Conservation (phyloP, 2,113 vertebrate species). For the Typhlomys cinereus region DNA sequence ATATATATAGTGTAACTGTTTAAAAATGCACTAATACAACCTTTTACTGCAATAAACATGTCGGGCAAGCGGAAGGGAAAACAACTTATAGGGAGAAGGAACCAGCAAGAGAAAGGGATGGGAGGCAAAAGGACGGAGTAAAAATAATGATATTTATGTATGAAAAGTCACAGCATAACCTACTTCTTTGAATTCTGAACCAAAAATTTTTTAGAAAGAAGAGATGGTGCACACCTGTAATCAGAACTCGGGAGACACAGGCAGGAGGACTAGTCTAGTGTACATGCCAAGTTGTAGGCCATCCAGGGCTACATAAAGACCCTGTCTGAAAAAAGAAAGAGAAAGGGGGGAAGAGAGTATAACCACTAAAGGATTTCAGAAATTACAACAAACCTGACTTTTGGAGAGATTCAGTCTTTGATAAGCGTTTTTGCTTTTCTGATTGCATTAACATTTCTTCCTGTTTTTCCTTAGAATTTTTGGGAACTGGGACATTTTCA, state of each 20-base stretch:
- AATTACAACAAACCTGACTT: constrained; percentile 82
- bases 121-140: background rate
- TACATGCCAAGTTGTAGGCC: background rate
- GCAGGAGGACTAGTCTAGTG: background rate
- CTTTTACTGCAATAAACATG: background rate
- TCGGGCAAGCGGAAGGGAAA: background rate
- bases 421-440: constrained; percentile 79
- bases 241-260: background rate
- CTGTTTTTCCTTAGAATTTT: constrained; percentile 76
- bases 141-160: background rate
- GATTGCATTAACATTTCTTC: constrained; percentile 80
- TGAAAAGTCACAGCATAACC: background rate
- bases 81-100: too few species aligned
- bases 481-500: constrained; percentile 88
- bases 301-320: background rate
- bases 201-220: background rate
- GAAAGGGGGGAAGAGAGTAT: background rate
- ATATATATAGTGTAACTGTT: background rate
- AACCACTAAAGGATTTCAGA: constrained; percentile 45
- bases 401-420: constrained; percentile 79
- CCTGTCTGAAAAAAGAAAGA: background rate
- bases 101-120: background rate
- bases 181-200: background rate
- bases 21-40: constrained; percentile 27
- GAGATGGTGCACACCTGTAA: background rate